These are phyloP conservation scores for Ophonus ardosiacus DNA, from an alignment of 2,888 invertebrate genomes.

Conservation along the genomic window DNA sequence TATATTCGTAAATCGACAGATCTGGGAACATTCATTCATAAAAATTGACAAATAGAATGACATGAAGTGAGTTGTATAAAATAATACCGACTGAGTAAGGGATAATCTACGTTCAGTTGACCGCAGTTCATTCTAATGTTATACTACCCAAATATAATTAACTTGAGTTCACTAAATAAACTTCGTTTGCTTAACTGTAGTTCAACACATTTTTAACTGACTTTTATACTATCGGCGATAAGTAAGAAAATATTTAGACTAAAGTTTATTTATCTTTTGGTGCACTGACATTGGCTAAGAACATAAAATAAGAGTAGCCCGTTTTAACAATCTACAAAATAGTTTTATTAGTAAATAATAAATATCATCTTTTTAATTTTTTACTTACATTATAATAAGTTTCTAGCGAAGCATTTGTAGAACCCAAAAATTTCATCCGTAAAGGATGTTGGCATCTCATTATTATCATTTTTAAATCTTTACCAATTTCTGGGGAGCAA, in stretches of 20 bases:
- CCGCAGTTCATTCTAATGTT: too few species aligned
- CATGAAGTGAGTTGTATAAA: too few species aligned
- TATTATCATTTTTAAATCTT: conserved; percentile 56
- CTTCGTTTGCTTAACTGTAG: too few species aligned
- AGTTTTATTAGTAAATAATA: neutral
- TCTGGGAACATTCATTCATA: too few species aligned
- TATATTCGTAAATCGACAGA: too few species aligned
- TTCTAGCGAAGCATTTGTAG: conserved; percentile 48
- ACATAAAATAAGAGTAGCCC: conserved; percentile 59
- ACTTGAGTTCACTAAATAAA: too few species aligned
- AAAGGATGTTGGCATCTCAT: conserved; percentile 54
- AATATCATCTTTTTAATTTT: neutral
- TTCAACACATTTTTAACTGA: too few species aligned
- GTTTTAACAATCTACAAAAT: conserved; percentile 53
- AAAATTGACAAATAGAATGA: too few species aligned
- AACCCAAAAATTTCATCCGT: conserved; percentile 40
- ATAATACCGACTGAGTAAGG: too few species aligned
- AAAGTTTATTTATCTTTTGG: conserved; percentile 47
- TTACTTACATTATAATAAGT: conserved; percentile 55
- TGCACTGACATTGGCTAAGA: conserved; percentile 37
- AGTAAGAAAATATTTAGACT: conserved; percentile 29
- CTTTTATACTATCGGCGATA: too few species aligned
- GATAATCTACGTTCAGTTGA: too few species aligned
- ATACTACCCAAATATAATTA: too few species aligned
- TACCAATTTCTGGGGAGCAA: conserved; percentile 28